Percentiles rank a stretch among this genome's conserved stretches.
Evolutionary conservation across 2,888 invertebrate genomes (phyloP).

Genomic region (Drosophila yooni): DNA sequence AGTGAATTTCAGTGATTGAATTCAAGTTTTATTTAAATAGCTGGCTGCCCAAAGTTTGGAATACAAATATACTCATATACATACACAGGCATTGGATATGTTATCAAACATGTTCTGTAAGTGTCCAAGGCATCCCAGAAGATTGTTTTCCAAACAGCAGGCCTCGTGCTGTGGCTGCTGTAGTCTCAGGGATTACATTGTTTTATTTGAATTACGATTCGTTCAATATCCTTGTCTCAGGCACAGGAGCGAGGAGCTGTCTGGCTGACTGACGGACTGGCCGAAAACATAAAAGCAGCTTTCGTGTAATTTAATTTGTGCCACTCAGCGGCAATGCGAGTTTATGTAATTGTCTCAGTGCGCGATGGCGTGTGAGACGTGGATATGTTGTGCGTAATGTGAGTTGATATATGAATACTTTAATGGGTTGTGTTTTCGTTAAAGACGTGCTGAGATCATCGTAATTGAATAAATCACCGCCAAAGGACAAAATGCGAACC

Average conservation of each 20-base stretch:
- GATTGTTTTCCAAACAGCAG: slow-evolving; percentile 7
- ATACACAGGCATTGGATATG: slow-evolving; percentile 5
- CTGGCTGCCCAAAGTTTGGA: neutral
- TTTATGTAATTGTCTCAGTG: slow-evolving; percentile 69
- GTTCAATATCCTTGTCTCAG: slow-evolving; percentile 42
- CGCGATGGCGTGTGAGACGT: neutral
- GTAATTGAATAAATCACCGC: slow-evolving; percentile 65
- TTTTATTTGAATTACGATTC: slow-evolving; percentile 80
- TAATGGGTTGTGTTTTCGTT: slow-evolving; percentile 50
- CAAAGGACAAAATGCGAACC: slow-evolving; percentile 15
- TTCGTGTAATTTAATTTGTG: slow-evolving; percentile 76
- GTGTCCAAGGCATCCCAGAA: slow-evolving; percentile 16
- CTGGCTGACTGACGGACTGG: slow-evolving; percentile 32
- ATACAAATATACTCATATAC: neutral
- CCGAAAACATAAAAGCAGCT: slow-evolving; percentile 72
- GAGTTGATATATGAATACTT: slow-evolving; percentile 34
- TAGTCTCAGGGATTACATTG: slow-evolving; percentile 66
- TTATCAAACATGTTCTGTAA: slow-evolving; percentile 13
- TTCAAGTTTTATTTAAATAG: slow-evolving; percentile 12
- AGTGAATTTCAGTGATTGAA: slow-evolving; percentile 18
- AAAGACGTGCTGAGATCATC: slow-evolving; percentile 47
- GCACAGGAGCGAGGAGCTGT: slow-evolving; percentile 19
- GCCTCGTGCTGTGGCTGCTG: slow-evolving; percentile 27
- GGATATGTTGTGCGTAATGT: slow-evolving; percentile 36
- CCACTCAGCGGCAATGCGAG: slow-evolving; percentile 67